Evolutionary conservation across 1,140 invertebrate genomes (phyloP).

Genomic region (Pseudachorutes palmiensis): DNA sequence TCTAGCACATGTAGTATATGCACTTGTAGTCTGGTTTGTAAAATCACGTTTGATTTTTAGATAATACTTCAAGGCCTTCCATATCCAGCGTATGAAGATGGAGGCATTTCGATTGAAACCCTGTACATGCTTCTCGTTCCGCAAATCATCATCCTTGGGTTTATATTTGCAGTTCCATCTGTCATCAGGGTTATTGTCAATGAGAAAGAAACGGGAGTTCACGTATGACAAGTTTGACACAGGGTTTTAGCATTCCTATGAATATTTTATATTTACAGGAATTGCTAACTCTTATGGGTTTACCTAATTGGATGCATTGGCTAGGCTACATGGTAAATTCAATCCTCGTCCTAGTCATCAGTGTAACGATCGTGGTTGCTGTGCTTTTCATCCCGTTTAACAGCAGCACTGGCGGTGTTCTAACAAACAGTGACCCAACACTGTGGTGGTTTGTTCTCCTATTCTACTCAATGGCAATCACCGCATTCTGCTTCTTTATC

Average conservation of each 20-base stretch:
- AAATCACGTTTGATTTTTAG: background rate
- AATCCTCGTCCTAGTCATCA: conserved; percentile 21
- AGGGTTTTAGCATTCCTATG: background rate
- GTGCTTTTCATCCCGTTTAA: conserved; percentile 28
- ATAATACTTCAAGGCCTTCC: conserved; percentile 32
- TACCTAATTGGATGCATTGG: conserved; percentile 35
- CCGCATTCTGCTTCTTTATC: conserved; percentile 35
- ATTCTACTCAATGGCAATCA: conserved; percentile 26
- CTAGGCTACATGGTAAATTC: conserved; percentile 37
- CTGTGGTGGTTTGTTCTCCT: conserved; percentile 33
- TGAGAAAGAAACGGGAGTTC: conserved; percentile 37
- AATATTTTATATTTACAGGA: conserved; percentile 10
- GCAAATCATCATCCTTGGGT: no score
- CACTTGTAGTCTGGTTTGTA: background rate
- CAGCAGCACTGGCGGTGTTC: conserved; percentile 22
- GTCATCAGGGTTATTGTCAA: conserved; percentile 29
- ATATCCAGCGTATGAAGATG: conserved; percentile 34
- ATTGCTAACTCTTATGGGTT: conserved; percentile 26
- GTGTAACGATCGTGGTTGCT: conserved; percentile 27
- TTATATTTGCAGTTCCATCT: conserved; percentile 36
- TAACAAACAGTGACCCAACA: conserved; percentile 28
- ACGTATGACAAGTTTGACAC: conserved; percentile 18
- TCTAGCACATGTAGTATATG: background rate
- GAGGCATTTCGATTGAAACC: conserved; percentile 1
- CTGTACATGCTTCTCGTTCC: conserved; percentile 26